These are phyloP conservation scores for Chloroclysta siterata DNA, from an alignment of 2,888 invertebrate species.

Conservation along the genomic window DNA sequence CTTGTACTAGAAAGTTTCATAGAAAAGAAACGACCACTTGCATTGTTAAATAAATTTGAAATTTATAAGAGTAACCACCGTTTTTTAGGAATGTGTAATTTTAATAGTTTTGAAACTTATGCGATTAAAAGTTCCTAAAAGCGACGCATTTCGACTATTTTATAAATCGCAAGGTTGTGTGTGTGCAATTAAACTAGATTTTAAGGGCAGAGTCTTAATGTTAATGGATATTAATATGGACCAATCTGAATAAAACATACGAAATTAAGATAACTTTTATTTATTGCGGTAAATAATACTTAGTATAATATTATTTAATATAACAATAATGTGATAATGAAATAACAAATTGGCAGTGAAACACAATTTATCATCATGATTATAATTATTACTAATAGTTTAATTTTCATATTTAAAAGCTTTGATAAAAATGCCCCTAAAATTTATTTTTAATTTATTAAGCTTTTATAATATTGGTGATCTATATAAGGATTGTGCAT, in stretches of 20 bases:
- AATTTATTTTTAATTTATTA: neutral
- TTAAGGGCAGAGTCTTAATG: slow-evolving; percentile 32
- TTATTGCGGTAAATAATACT: slow-evolving; percentile 49
- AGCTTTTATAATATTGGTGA: neutral
- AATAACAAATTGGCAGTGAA: slow-evolving; percentile 6
- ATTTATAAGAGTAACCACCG: neutral
- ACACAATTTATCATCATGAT: neutral
- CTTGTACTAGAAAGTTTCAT: neutral
- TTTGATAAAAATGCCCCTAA: neutral
- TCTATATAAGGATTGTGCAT: neutral
- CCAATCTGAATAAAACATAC: slow-evolving; percentile 65
- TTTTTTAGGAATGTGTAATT: neutral
- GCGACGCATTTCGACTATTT: slow-evolving; percentile 23
- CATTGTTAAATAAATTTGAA: neutral
- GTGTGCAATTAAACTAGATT: slow-evolving; percentile 41
- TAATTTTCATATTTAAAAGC: neutral
- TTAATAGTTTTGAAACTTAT: neutral
- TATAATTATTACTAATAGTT: neutral
- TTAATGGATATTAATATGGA: slow-evolving; percentile 45
- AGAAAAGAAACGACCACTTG: neutral
- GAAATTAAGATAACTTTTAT: slow-evolving; percentile 57
- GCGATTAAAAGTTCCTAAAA: slow-evolving; percentile 16
- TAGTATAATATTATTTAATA: neutral
- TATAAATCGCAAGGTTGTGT: slow-evolving; percentile 36
- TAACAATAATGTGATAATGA: neutral